Conservation (phyloP, 2,888 invertebrate species). For the Drosophila fungiperda region DNA sequence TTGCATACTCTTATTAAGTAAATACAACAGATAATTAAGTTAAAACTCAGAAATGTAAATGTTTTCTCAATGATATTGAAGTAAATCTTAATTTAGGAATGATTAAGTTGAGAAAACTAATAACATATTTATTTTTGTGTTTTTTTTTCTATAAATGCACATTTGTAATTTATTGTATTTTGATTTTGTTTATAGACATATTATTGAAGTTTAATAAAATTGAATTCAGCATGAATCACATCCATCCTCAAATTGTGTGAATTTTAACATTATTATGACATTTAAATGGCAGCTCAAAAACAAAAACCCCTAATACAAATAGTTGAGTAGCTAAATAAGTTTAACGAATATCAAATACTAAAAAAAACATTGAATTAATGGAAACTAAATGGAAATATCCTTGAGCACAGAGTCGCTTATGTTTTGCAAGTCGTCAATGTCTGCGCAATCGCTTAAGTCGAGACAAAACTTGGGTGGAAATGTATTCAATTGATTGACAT, state of each 20-base stretch:
- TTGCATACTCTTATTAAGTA: slow-evolving; percentile 17
- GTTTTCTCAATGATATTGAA: slow-evolving; percentile 12
- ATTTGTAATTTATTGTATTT: slow-evolving; percentile 29
- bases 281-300: slow-evolving; percentile 2
- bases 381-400: slow-evolving; percentile 60
- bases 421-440: slow-evolving; percentile 65
- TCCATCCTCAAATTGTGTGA: slow-evolving; percentile 6
- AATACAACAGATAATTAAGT: slow-evolving; percentile 19
- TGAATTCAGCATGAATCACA: slow-evolving; percentile 37
- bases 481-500: slow-evolving; percentile 26
- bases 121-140: slow-evolving; percentile 29
- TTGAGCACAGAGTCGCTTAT: slow-evolving; percentile 77
- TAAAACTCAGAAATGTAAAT: slow-evolving; percentile 28
- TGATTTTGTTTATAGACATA: slow-evolving; percentile 27
- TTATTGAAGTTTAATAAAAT: slow-evolving; percentile 60
- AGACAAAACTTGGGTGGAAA: slow-evolving; percentile 38
- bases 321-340: slow-evolving; percentile 14
- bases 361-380: slow-evolving; percentile 2
- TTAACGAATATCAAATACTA: slow-evolving; percentile 22
- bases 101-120: slow-evolving; percentile 21
- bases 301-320: slow-evolving; percentile 7
- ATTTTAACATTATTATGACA: not conserved
- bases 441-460: slow-evolving; percentile 26
- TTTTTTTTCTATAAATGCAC: slow-evolving; percentile 38
- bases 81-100: slow-evolving; percentile 19